Base-by-base conservation (phyloP, 2,113 vertebrate genomes). In the Rana temporaria region DNA sequence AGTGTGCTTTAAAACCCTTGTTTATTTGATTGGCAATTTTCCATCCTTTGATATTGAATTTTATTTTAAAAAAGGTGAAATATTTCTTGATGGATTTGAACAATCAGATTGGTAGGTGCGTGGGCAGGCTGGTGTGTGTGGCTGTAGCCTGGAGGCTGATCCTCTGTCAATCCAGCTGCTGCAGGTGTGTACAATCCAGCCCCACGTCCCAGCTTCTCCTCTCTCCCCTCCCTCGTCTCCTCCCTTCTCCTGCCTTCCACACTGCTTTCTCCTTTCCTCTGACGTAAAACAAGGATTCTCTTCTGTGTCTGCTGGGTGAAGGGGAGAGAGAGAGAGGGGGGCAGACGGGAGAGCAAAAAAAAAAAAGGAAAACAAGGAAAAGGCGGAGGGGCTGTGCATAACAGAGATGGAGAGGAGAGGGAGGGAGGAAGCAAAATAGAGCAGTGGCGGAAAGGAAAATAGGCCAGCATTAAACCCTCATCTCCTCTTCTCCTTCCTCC, bases 181-280 rank as follows among this genome's bases (percentile, higher is more conserved):
- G 68, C 53, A 22, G 20, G n/a, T 52, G 26, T 24, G 4, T 56
- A 38, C 67, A 52, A 1, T 20, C 18, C 32, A 48, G 38, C 68
- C 68, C 20, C 53, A 14, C 24, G 9, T 52, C 19, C 38, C 9
- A 3, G 68, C 15, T 64, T 64, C 22, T 12, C 12, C 55, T 30
- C 16, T 22, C 19, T 19, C 26, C 22, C 76, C 57, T 73, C 26
- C 32, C 76, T 24, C 59, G 77, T 60, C 71, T 32, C 42, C 77
- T 81, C 55, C 83, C 73, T 81, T 85, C 86, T 38, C 66, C 70
- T 73, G 14, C 17, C 32, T 57, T 8, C 64, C 12, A 34, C 62
- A 30, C 34, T n/a, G 62, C 67, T 55, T 59, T 73, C 65, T 78
- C 48, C 71, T 38, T 11, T 8, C 81, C 84, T 82, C 66, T 70